Evolutionary conservation across 1,140 invertebrate species (phyloP).

Genomic region (Pseudomyrmex flavicornis): DNA sequence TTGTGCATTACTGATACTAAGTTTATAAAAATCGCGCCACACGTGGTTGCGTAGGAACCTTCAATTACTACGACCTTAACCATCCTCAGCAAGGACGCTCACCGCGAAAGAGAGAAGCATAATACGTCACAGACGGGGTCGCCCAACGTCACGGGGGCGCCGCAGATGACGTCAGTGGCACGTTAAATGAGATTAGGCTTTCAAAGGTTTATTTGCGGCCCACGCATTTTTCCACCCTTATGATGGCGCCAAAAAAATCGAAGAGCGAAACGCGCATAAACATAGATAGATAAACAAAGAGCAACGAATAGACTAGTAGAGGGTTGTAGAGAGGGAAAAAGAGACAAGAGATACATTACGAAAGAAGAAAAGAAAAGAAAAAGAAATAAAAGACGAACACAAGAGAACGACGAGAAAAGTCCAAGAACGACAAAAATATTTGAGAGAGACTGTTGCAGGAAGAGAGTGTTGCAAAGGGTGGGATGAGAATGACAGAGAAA

Average conservation of each 20-base stretch:
- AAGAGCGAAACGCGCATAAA: conserved; percentile 1
- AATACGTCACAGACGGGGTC: conserved; percentile 62
- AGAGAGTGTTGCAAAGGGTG: not conserved
- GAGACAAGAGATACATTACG: conserved; percentile 19
- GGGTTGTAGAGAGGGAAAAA: conserved; percentile 11
- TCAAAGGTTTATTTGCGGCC: conserved; percentile 64
- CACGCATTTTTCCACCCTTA: conserved; percentile 55
- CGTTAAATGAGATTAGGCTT: conserved; percentile 71
- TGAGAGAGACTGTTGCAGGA: not conserved
- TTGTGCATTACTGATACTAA: conserved; percentile 1
- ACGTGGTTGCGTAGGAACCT: conserved; percentile 31
- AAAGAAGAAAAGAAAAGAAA: conserved; percentile 15
- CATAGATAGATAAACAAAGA: conserved; percentile 3
- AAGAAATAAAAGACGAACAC: conserved; percentile 50
- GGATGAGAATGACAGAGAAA: not conserved
- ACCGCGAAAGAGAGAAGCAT: not conserved
- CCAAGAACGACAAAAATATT: conserved; percentile 44
- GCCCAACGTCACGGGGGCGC: conserved; percentile 67
- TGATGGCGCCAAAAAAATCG: not conserved
- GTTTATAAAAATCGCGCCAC: conserved; percentile 33
- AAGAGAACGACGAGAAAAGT: conserved; percentile 5
- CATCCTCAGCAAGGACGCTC: conserved; percentile 67
- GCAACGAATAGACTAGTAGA: not conserved
- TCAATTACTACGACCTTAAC: conserved; percentile 69
- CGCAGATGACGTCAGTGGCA: conserved; percentile 71